Evolutionary conservation across 2,113 vertebrate species (phyloP), one percentile per base, ranked within the genome.

Genomic region (Phrynosoma platyrhinos): DNA sequence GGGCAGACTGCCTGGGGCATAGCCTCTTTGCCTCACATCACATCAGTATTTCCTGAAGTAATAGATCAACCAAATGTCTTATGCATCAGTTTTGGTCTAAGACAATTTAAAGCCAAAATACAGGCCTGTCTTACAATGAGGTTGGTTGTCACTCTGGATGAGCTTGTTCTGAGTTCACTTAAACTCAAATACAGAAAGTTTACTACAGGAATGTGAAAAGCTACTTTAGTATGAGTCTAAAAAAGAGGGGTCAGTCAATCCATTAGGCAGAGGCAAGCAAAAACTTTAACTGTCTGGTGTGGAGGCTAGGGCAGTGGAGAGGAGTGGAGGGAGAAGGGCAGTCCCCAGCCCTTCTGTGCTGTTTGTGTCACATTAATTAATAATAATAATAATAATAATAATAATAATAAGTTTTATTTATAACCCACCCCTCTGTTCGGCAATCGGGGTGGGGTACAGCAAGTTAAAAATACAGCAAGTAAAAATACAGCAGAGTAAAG

Each of bases 41-140:
- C 36, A 66, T 47, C 74, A 27, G 66, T 52, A 85, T 85, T 77
- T 85, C 84, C 84, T n/a, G 74, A 78, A 78, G 84, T 27, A 23
- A 78, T 47, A n/a, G 66, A 66, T 42, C 40, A n/a, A 23, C 66
- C 58, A 78, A 58, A 74, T 66, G 27, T n/a, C 8, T 47, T n/a
- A 66, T 12, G 16, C 36, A 53, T 47, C 42, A 42, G 20, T 76
- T 77, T 77, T 64, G 40, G 84, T 64, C 74, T 5, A 21, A 64
- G 77, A 66, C 14, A 76, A 86, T 9, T 18, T 32, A 40, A 1
- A 62, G 0, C 62, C 47, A 74, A 64, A 88, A 30, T 77, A 79
- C 87, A 27, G 4, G 42, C 62, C 89, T 90, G 53, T 7, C 72
- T 77, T 32, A 89, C 64, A 87, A 30, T 18, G 42, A 58, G 47